These are phyloP conservation scores for Amniataba percoides DNA, from an alignment of 2,797 vertebrate species.

Conservation along the genomic window DNA sequence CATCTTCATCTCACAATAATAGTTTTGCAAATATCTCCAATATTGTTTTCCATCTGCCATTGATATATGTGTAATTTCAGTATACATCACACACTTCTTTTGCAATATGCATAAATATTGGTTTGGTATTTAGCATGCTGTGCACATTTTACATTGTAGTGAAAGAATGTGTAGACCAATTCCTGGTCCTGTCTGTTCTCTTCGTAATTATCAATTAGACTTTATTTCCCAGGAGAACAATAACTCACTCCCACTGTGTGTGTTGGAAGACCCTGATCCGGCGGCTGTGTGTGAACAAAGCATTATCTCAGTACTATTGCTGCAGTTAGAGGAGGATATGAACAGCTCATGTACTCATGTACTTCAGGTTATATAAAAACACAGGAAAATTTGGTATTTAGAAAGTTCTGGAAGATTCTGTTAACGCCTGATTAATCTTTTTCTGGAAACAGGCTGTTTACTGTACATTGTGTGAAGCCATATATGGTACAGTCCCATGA, in stretches of 20 bases:
- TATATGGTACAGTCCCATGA: background rate
- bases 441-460: background rate
- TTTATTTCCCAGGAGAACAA: conserved; percentile 75
- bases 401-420: background rate
- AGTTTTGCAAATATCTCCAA: conserved; percentile 66
- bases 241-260: conserved; percentile 69
- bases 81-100: conserved; percentile 56
- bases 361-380: background rate
- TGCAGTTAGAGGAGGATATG: conserved; percentile 22
- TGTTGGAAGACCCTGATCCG: conserved; percentile 58
- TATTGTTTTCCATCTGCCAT: conserved; percentile 75
- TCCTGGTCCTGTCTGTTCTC: conserved; percentile 64
- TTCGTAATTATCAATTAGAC: conserved; percentile 82
- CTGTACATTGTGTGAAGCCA: conserved; percentile 7
- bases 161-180: conserved; percentile 61
- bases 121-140: conserved; percentile 67
- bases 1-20: conserved; percentile 65
- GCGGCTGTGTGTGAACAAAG: conserved; percentile 53
- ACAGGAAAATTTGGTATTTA: background rate
- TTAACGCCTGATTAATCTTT: background rate
- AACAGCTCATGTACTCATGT: conserved; percentile 5
- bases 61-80: conserved; percentile 66
- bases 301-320: conserved; percentile 28
- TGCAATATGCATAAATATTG: conserved; percentile 71
- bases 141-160: conserved; percentile 64